These are phyloP conservation scores for Sebastes cheni DNA, from an alignment of 2,797 vertebrate species.

Conservation along the genomic window DNA sequence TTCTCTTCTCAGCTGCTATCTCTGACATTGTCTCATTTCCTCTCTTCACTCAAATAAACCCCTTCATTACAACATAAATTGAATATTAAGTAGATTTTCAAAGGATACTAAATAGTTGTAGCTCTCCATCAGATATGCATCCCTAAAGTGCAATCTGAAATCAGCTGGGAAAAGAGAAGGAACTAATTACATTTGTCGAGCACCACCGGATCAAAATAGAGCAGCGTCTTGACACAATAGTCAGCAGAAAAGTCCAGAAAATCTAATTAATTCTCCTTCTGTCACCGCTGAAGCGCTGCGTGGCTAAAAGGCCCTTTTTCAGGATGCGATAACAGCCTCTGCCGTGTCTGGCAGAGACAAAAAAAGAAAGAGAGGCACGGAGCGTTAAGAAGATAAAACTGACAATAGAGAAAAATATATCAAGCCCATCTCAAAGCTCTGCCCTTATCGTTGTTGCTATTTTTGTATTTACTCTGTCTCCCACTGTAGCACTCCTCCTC, in stretches of 20 bases:
- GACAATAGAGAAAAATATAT: conserved; percentile 69
- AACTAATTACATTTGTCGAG: conserved; percentile 80
- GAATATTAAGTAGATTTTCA: conserved; percentile 59
- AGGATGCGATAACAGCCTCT: conserved; percentile 72
- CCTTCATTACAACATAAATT: conserved; percentile 53
- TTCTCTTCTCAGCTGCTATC: conserved; percentile 18
- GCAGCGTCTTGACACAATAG: conserved; percentile 75
- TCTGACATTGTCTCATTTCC: conserved; percentile 43
- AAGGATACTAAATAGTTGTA: conserved; percentile 57
- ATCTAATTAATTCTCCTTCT: conserved; percentile 82
- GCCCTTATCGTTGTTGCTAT: conserved; percentile 76
- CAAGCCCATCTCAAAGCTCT: conserved; percentile 72
- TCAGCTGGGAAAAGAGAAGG: conserved; percentile 61
- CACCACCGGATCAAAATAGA: conserved; percentile 76
- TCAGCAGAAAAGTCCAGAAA: conserved; percentile 77
- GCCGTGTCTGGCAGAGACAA: conserved; percentile 70
- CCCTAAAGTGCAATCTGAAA: conserved; percentile 73
- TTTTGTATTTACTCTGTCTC: conserved; percentile 75
- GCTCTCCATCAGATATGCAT: conserved; percentile 70
- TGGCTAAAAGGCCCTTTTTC: conserved; percentile 70
- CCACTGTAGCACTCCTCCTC: conserved; percentile 59
- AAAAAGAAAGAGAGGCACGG: conserved; percentile 52
- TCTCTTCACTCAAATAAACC: conserved; percentile 35
- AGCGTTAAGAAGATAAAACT: conserved; percentile 75
- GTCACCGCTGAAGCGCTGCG: conserved; percentile 68